A percentile compares a stretch with the other conserved stretches of the same genome.
Conservation (phyloP, 2,888 invertebrate genomes). For the Cynaeus angustus region DNA sequence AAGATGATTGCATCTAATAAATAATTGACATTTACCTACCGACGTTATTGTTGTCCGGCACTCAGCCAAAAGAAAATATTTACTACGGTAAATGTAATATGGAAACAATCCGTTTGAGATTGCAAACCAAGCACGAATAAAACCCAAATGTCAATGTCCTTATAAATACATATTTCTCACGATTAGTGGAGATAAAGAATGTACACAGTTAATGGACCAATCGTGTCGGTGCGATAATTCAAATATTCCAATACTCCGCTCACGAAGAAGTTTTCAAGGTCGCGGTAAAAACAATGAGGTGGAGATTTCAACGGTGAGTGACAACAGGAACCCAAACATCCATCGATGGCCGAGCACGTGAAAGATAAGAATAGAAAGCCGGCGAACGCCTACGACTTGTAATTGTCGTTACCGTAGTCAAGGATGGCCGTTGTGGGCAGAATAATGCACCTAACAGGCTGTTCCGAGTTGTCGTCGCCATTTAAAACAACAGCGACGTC, state of each 20-base stretch:
- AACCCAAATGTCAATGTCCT: constrained; percentile 50
- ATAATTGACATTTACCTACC: constrained; percentile 29
- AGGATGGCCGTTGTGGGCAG: constrained; percentile 44
- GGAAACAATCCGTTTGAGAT: constrained; percentile 7
- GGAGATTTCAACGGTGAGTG: constrained; percentile 46
- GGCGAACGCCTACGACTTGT: constrained; percentile 49
- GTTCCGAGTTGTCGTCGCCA: constrained; percentile 40
- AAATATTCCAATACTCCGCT: constrained; percentile 55
- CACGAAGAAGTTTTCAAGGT: constrained; percentile 46
- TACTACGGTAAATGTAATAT: not conserved
- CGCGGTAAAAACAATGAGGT: constrained; percentile 21
- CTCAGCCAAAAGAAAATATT: not conserved
- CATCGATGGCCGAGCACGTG: constrained; percentile 16
- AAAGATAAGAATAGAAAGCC: constrained; percentile 52
- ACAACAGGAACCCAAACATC: constrained; percentile 32
- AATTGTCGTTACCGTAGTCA: constrained; percentile 48
- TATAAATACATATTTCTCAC: constrained; percentile 55
- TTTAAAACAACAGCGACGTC: constrained; percentile 14
- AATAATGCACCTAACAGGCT: constrained; percentile 40
- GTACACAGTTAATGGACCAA: constrained; percentile 56
- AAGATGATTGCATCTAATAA: constrained; percentile 12
- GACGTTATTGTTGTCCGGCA: constrained; percentile 10
- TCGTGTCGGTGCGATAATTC: constrained; percentile 56
- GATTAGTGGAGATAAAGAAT: constrained; percentile 51
- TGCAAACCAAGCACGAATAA: constrained; percentile 12